These are phyloP conservation scores for Maniola jurtina DNA, from an alignment of 1,140 invertebrate genomes.

Conservation along the genomic window DNA sequence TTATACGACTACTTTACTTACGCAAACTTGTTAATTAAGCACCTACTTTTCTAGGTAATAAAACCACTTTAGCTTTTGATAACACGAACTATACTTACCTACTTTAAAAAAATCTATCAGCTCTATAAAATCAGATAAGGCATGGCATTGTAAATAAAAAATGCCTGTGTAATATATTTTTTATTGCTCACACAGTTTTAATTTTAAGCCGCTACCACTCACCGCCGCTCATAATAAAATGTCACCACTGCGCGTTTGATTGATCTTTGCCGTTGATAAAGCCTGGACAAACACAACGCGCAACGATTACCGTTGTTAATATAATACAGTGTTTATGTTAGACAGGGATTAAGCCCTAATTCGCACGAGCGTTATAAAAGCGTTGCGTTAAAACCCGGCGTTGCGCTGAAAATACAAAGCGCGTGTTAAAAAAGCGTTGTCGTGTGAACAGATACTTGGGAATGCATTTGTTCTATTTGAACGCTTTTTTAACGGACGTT, in stretches of 20 bases:
- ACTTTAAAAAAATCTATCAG: conserved; percentile 3
- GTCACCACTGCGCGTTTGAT: background rate
- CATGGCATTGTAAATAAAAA: background rate
- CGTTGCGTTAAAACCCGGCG: too few species aligned
- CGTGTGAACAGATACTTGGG: too few species aligned
- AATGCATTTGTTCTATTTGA: too few species aligned
- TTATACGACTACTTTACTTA: background rate
- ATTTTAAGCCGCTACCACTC: conserved; percentile 12
- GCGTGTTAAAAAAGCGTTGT: too few species aligned
- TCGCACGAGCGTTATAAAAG: too few species aligned
- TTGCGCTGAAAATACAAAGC: too few species aligned
- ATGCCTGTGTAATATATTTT: conserved; percentile 18
- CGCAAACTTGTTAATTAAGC: conserved; percentile 8
- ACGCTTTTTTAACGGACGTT: too few species aligned
- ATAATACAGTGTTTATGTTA: too few species aligned
- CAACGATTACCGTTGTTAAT: too few species aligned
- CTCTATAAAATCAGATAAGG: conserved; percentile 9
- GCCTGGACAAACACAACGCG: too few species aligned
- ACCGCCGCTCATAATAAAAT: background rate
- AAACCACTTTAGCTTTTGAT: background rate
- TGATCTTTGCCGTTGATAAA: conserved; percentile 19
- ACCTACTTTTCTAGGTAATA: background rate
- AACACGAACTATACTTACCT: background rate
- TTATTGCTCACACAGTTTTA: conserved; percentile 2
- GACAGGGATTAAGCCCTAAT: too few species aligned